Base-by-base conservation (phyloP, 1,140 invertebrate species). In the Schmidtea mediterranea region DNA sequence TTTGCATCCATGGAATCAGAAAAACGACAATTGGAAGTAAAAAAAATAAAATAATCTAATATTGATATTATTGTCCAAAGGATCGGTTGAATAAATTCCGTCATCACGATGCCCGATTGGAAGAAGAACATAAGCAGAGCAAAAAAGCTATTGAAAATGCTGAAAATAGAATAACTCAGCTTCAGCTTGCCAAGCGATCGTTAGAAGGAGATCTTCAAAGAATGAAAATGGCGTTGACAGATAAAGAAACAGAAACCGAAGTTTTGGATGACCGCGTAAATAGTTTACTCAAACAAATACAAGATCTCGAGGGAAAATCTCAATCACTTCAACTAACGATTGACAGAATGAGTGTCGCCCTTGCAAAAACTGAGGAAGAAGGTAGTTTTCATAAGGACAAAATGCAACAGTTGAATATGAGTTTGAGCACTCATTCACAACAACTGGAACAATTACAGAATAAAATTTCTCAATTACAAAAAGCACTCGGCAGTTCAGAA, bases 131-230 rank as follows among this genome's bases (percentile, higher is more conserved):
- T 56, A 74, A 77, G 16, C 69, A 69, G 47, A 58, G 84, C 6
- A 75, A 80, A 55, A 77, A 80, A 54, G 76, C 79, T 47, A 60
- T 67, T 36, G 59, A 63, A 13, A 73, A 79, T 51, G 73, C 72
- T 24, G 82, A 89, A 62, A 76, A 73, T 32, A 71, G 75, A 40
- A 73, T 76, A 13, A 77, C 80, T 0, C 80, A 83, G 54, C 64
- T 82, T 40, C 82, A 87, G 63, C 69, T 86, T 21, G 75, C 80
- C 43, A 71, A 78, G 36, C 75, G 83, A 55, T 76, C 76, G 3
- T 60, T 80, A 48, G 82, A 84, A 58, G 82, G 81, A 3, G 83
- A 86, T 62, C 67, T 82, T 10, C 80, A 83, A 57, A 69, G 80
- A 13, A 64, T 83, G 15, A 79, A 82, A 57, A 76, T 82, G 65